A percentile compares a stretch with the other conserved stretches of the same genome.
These are phyloP conservation scores for Patiria pectinifera DNA, from an alignment of 53 echinoderm and acorn worm species.

Conservation along the genomic window DNA sequence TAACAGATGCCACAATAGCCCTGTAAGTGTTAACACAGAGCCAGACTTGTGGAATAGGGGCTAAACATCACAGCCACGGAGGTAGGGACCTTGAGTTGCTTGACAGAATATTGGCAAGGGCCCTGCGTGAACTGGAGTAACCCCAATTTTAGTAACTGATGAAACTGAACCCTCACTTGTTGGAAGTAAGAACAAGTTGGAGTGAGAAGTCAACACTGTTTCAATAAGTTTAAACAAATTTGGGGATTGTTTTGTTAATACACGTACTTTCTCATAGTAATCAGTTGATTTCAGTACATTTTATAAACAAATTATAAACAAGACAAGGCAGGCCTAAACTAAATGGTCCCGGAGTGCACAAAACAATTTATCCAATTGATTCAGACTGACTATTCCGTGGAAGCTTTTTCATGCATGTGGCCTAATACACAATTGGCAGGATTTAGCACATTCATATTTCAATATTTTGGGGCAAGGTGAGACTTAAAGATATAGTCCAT, in stretches of 20 bases:
- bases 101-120: background rate
- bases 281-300: no score
- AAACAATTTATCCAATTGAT: no score
- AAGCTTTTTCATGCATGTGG: no score
- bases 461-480: no score
- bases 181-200: background rate
- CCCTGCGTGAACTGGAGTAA: background rate
- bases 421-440: no score
- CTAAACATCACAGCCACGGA: background rate
- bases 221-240: background rate
- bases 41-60: background rate
- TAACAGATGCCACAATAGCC: constrained; percentile 45
- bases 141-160: background rate
- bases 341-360: no score
- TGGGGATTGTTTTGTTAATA: no score
- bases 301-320: no score
- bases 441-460: no score
- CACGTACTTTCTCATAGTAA: background rate
- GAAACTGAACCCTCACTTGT: background rate
- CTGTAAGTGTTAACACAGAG: constrained; percentile 25
- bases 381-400: no score
- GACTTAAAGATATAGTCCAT: no score
- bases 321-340: no score
- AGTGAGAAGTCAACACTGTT: background rate
- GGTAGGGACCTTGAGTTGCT: background rate